phyloP scores from a whole-genome alignment of 2,888 invertebrate species.

The Adineta ricciae region DNA sequence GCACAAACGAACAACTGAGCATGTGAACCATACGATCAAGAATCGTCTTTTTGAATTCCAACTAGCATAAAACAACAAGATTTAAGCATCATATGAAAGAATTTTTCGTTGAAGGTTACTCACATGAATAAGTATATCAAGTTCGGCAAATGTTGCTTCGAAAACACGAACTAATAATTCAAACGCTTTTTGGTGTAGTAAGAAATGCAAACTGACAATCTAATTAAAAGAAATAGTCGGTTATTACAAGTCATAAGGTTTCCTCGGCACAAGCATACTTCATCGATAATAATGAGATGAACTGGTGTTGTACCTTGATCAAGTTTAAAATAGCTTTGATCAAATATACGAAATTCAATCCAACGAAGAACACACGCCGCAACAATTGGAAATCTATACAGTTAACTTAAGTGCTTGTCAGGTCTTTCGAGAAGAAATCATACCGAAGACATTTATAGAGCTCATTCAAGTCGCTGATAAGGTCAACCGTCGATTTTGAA shows the following conservation, averaged over 20 bases:
- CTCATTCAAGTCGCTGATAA: constrained; percentile 78
- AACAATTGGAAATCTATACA: constrained; percentile 74
- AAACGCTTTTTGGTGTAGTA: constrained; percentile 76
- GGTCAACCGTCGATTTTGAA: constrained; percentile 80
- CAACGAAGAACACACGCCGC: constrained; percentile 82
- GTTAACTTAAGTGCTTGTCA: too few relatives aligned
- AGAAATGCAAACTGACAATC: constrained; percentile 78
- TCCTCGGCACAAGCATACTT: too few relatives aligned
- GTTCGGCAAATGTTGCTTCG: constrained; percentile 84
- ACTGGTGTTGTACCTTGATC: constrained; percentile 91
- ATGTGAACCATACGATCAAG: constrained; percentile 92
- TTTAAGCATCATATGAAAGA: too few relatives aligned
- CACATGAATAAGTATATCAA: constrained; percentile 88
- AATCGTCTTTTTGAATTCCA: constrained; percentile 90
- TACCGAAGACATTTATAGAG: constrained; percentile 80
- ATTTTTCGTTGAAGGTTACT: too few relatives aligned
- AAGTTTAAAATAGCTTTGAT: constrained; percentile 85
- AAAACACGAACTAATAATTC: constrained; percentile 74
- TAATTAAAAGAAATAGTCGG: constrained; percentile 35
- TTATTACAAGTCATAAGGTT: too few relatives aligned
- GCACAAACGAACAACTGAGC: constrained; percentile 80
- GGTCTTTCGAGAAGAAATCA: constrained; percentile 35
- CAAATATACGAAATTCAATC: constrained; percentile 88
- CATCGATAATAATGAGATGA: constrained; percentile 84
- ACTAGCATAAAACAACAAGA: constrained; percentile 56